Evolutionary conservation across 2,888 invertebrate species (phyloP).

Genomic region (Rapana venosa): DNA sequence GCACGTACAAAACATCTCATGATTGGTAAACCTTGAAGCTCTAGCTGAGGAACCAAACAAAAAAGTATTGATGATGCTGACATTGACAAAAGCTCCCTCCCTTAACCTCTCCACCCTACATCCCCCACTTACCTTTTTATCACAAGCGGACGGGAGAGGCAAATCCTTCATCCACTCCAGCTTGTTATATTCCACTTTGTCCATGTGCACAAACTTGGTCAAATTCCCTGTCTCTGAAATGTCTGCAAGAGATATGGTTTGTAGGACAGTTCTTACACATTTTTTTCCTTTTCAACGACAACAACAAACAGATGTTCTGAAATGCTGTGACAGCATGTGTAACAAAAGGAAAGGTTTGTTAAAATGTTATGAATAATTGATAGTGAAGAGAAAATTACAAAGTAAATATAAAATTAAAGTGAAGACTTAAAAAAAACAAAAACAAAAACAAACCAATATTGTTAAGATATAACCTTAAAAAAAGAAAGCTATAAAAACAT

Average conservation of each 20-base stretch:
- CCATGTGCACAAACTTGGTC: constrained; percentile 87
- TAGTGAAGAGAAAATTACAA: neutral
- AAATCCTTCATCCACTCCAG: constrained; percentile 91
- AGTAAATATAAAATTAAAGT: too few species aligned
- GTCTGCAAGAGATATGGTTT: neutral
- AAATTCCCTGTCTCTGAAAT: neutral
- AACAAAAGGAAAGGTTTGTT: neutral
- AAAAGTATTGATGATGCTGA: too few species aligned
- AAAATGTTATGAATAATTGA: neutral
- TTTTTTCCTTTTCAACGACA: neutral
- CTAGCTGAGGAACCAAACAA: too few species aligned
- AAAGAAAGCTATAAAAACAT: too few species aligned
- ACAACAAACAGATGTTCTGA: neutral
- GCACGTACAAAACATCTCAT: too few species aligned
- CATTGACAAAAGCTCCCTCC: too few species aligned
- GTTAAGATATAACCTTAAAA: too few species aligned
- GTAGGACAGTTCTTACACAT: neutral
- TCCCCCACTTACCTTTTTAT: constrained; percentile 50
- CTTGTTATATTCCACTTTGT: constrained; percentile 91
- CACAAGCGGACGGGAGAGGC: constrained; percentile 75
- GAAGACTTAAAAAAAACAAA: too few species aligned
- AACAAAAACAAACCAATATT: too few species aligned
- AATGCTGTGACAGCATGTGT: neutral
- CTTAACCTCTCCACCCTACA: too few species aligned
- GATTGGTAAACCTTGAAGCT: too few species aligned